Evolutionary conservation across 2,888 invertebrate species (phyloP).

Genomic region (Agrenia bidenticulata): DNA sequence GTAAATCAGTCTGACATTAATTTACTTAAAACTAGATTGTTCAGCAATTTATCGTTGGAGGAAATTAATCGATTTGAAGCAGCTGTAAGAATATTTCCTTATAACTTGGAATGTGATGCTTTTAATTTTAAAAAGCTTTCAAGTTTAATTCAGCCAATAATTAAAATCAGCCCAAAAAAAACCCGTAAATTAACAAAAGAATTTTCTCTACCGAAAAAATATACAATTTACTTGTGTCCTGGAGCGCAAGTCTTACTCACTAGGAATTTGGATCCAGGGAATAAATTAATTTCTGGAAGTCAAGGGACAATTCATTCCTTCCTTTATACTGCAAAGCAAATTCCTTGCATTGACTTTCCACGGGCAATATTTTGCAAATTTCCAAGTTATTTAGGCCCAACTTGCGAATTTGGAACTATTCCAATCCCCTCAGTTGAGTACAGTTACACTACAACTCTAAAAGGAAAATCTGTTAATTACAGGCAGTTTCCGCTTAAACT

Average conservation of each 20-base stretch:
- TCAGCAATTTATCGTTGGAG: neutral
- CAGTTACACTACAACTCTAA: neutral
- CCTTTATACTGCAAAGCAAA: neutral
- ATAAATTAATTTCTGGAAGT: neutral
- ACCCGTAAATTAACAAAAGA: neutral
- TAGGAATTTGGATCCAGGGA: neutral
- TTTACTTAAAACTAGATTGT: neutral
- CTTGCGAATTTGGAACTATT: neutral
- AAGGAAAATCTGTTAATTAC: neutral
- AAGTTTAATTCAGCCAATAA: neutral
- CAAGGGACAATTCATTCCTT: neutral
- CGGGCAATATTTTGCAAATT: neutral
- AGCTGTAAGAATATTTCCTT: neutral
- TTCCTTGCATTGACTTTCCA: neutral
- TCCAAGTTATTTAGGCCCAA: neutral
- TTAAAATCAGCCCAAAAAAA: neutral
- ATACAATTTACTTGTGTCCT: neutral
- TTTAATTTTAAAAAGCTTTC: neutral
- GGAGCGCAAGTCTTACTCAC: neutral
- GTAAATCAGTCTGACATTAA: no score
- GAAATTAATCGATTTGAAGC: neutral
- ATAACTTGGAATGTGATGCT: neutral
- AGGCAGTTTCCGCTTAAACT: neutral
- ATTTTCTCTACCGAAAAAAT: neutral
- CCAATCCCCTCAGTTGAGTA: neutral